Percentiles rank a stretch among this genome's conserved stretches.
Evolutionary conservation across 2,113 vertebrate genomes (phyloP).

Genomic region (Melierax canorus): DNA sequence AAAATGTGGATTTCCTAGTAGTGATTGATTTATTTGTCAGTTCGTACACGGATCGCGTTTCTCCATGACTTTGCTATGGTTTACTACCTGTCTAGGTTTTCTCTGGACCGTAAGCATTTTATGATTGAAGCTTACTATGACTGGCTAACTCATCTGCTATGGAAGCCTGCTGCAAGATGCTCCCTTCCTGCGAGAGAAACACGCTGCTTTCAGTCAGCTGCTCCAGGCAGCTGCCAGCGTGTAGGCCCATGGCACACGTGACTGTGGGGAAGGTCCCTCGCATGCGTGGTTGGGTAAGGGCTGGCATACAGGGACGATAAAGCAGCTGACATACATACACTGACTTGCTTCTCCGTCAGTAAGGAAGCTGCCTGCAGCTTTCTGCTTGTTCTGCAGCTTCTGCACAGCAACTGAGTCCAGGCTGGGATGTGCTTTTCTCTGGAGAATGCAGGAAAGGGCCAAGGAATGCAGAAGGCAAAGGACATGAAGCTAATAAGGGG

Average conservation of each 20-base stretch:
- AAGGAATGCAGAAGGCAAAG: neutral
- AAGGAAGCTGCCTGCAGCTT: neutral
- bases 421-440: neutral
- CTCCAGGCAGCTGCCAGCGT: neutral
- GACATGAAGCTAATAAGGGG: neutral
- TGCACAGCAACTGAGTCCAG: neutral
- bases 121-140: neutral
- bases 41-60: accelerated
- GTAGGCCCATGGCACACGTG: accelerated
- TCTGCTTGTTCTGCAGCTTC: neutral
- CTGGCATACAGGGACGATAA: neutral
- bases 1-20: neutral
- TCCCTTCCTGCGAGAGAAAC: neutral
- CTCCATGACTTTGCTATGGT: neutral
- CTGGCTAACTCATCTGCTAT: neutral
- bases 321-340: neutral
- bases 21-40: neutral
- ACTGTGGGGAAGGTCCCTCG: neutral
- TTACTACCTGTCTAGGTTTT: neutral
- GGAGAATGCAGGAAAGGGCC: neutral
- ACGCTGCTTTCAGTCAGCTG: neutral
- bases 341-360: neutral
- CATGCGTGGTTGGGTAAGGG: neutral
- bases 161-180: neutral
- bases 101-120: neutral